Conservation (phyloP, 2,113 vertebrate genomes). For the Malurus cyaneus region DNA sequence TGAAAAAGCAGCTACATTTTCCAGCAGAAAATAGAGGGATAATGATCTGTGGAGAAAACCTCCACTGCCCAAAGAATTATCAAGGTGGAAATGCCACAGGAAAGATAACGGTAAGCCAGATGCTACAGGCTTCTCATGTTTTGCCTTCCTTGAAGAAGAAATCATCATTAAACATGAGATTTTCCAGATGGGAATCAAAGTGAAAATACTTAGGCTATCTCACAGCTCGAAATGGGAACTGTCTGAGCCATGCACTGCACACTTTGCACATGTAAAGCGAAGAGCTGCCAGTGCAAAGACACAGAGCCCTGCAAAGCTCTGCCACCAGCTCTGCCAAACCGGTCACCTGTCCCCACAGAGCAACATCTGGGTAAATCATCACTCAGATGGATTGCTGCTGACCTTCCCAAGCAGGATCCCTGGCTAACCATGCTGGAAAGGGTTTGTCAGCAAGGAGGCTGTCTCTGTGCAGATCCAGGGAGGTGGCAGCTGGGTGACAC, state of each 20-base stretch:
- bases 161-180: not conserved
- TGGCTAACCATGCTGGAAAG: not conserved
- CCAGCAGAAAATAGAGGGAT: not conserved
- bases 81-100: not conserved
- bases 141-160: not conserved
- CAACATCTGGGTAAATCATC: rapidly evolving
- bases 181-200: not conserved
- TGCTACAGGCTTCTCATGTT: not conserved
- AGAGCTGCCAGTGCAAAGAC: not conserved
- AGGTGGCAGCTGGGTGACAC: not conserved
- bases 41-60: not conserved
- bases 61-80: not conserved
- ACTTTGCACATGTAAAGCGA: not conserved
- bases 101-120: not conserved
- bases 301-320: not conserved
- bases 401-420: not conserved
- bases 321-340: not conserved
- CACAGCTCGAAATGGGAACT: not conserved
- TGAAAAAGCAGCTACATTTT: not conserved
- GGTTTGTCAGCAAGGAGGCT: not conserved
- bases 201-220: not conserved
- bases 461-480: not conserved
- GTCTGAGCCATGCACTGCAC: not conserved
- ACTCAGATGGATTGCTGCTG: not conserved
- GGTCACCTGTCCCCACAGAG: not conserved